Evolutionary conservation across 2,888 invertebrate genomes (phyloP), one percentile per base, ranked within the genome.

Genomic region (Mythimna pallens): DNA sequence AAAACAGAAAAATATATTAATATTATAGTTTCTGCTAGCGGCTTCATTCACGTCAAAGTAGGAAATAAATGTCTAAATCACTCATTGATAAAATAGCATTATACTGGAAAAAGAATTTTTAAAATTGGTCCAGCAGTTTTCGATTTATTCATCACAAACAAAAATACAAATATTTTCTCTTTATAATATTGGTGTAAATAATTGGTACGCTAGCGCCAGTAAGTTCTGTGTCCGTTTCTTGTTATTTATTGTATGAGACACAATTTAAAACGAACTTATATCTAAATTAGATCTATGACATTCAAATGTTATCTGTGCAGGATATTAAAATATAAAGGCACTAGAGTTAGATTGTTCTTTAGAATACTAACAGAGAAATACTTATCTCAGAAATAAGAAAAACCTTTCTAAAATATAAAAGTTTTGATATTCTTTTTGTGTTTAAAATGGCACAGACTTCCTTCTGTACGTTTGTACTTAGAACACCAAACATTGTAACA

Each of bases 281-380:
- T 79, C 79, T 76, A 70, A 76, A 79, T 79, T 67, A 61, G 30
- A 79, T 71, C 79, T 34, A 22, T 65, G 81, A 59, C 71, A 59
- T 76, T 79, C 52, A 80, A 75, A 69, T 55, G 22, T 10, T 61
- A 74, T 76, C 36, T 65, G 47, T 40, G n/a, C 73, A 63, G 65
- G 65, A 69, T 65, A 66, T 64, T 20, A 59, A 55, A 70, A 64
- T 58, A n/a, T 47, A 78, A 68, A 57, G 25, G 20, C 40, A 25
- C 17, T 12, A 25, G n/a, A 55, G 25, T 17, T 57, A 50, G 25
- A 62, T 25, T 62, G 36, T 17, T 22, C 22, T 43, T 34, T 64
- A 64, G n/a, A 65, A 43, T 36, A 34, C 20, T 14, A 43, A 50
- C n/a, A 36, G 22, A 34, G 47, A 57, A 40, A 63, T 36, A n/a